These are phyloP conservation scores for Brachynemurus nebulosus DNA, from an alignment of 2,888 invertebrate species.

Conservation along the genomic window DNA sequence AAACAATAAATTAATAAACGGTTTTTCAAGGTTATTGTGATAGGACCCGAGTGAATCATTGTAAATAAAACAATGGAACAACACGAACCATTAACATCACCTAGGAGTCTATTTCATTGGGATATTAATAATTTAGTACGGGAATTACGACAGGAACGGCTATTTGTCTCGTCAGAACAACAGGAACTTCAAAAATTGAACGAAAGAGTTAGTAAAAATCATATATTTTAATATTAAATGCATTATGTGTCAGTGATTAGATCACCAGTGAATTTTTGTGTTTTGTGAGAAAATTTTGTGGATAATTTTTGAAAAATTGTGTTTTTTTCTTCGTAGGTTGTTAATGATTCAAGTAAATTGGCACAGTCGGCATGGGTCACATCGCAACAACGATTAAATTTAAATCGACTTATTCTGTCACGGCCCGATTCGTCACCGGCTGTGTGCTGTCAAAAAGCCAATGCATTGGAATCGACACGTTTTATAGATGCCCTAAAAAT, in stretches of 20 bases:
- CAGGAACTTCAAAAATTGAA: conserved; percentile 65
- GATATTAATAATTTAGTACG: conserved; percentile 48
- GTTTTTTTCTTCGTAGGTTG: conserved; percentile 28
- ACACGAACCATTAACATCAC: conserved; percentile 6
- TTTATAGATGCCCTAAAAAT: conserved; percentile 75
- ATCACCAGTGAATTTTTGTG: too few relatives aligned
- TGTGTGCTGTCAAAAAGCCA: conserved; percentile 58
- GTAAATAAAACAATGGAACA: conserved; percentile 6
- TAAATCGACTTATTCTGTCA: conserved; percentile 60
- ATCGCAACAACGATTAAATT: conserved; percentile 70
- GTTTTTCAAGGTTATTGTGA: too few relatives aligned
- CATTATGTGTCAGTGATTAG: too few relatives aligned
- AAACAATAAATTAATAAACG: too few relatives aligned
- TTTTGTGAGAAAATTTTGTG: neutral
- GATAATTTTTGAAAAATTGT: neutral
- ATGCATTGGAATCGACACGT: conserved; percentile 42
- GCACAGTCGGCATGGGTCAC: conserved; percentile 76
- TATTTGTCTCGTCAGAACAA: conserved; percentile 77
- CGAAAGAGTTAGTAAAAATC: conserved; percentile 51
- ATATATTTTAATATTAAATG: too few relatives aligned
- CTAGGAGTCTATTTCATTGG: conserved; percentile 29
- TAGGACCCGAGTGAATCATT: too few relatives aligned
- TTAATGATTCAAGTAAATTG: conserved; percentile 40
- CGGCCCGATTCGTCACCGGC: conserved; percentile 63
- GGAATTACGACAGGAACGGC: conserved; percentile 68